Base-by-base conservation (phyloP, 2,113 vertebrate species). In the Lagopus muta region DNA sequence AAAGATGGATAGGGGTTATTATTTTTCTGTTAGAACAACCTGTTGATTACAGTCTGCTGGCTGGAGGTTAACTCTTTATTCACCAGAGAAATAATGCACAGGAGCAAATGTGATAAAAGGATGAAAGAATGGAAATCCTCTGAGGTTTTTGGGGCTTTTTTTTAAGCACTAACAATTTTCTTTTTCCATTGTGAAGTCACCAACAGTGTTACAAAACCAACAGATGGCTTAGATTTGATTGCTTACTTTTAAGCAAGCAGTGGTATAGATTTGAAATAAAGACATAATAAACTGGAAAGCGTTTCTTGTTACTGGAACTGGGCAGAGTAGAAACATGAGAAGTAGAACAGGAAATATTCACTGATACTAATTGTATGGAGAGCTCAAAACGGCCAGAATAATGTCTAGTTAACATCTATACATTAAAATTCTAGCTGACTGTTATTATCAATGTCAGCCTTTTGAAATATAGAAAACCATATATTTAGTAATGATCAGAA, bases 31-130 rank as follows among this genome's bases (percentile, higher is more conserved):
- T 75, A 94, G 89, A 95, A 52, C 91, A 96, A 96, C 97, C 96
- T 98, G 95, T 97, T 97, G 97, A 92, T 95, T 93, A 89, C 80
- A 86, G 36, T 38, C 89, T 69, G 65, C 82, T 92, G 92, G 93
- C 94, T 95, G 94, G 73, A 86, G 88, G 83, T 84, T 89, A 92
- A 94, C 96, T 92, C 93, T 95, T 96, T 94, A 94, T 86, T 95
- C 93, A 79, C 43, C 64, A 4, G 50, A 50, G 38, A 93, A 96
- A 88, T 78, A 96, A 88, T 78, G 17, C 73, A 90, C 62, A 78
- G 65, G 48, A 96, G 80, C 30, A 47, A 84, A 71, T 84, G 48
- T 78, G 77, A 79, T 86, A 62, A 73, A 70, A 88, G 79, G 80
- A 94, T 72, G 87, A 69, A 60, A 92, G 43, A 88, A 79, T 55